Percentiles rank a stretch among this genome's conserved stretches.
phyloP scores from a whole-genome alignment of 2,888 invertebrate genomes.

The Limnephilus rhombicus region DNA sequence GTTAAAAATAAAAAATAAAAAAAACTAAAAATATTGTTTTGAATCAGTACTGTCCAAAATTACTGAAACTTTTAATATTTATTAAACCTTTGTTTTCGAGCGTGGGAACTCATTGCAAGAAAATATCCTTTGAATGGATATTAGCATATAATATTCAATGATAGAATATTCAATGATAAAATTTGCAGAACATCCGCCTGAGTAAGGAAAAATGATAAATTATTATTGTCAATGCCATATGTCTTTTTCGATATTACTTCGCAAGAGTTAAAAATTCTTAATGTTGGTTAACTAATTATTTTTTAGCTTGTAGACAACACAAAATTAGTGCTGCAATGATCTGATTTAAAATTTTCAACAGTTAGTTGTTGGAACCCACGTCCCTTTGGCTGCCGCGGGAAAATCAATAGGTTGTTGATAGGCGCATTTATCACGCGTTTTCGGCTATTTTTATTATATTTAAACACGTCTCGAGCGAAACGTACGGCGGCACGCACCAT shows the following conservation, averaged over 20 bases:
- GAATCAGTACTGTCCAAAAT: background rate
- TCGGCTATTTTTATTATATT: constrained; percentile 41
- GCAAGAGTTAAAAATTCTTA: background rate
- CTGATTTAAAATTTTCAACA: background rate
- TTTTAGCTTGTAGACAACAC: background rate
- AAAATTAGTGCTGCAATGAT: background rate
- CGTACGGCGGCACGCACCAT: constrained; percentile 34
- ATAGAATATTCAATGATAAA: background rate
- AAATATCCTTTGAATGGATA: background rate
- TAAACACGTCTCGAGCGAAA: constrained; percentile 38
- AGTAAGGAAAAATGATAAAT: background rate
- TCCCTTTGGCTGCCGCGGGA: background rate
- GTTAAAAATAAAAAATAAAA: no score
- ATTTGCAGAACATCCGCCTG: background rate
- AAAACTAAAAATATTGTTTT: no score
- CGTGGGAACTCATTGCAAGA: background rate
- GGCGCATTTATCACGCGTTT: constrained; percentile 29
- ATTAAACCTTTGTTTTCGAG: background rate
- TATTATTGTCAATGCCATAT: background rate
- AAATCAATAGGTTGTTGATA: constrained; percentile 36
- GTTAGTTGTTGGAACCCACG: background rate
- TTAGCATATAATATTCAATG: background rate
- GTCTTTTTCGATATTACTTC: background rate
- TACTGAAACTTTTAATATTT: background rate
- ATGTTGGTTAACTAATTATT: background rate